phyloP scores from a whole-genome alignment of 2,888 invertebrate genomes.

The Glyphotaelius pellucidus region DNA sequence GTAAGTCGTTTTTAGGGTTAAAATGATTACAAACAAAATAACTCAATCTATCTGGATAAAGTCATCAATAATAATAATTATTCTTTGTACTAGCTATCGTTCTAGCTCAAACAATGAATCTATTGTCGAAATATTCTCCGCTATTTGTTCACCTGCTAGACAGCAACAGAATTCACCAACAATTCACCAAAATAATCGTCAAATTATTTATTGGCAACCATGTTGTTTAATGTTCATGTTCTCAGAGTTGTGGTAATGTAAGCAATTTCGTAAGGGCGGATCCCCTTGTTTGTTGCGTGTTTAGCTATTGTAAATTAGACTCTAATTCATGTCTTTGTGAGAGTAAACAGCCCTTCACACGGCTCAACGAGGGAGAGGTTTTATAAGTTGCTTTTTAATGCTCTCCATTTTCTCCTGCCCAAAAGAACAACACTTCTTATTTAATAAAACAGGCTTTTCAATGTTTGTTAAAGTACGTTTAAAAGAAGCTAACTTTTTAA shows the following conservation, averaged over 20 bases:
- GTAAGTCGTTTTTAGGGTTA: not conserved
- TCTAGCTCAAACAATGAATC: not conserved
- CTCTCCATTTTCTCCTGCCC: not conserved
- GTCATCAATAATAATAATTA: not conserved
- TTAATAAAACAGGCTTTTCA: not conserved
- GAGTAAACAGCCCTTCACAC: slow-evolving; percentile 31
- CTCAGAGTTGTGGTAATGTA: not conserved
- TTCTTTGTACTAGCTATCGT: not conserved
- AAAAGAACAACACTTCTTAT: not conserved
- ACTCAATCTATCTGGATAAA: not conserved
- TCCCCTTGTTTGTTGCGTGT: slow-evolving; percentile 35
- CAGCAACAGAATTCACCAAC: not conserved
- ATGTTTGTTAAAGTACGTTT: not conserved
- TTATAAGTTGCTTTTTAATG: slow-evolving; percentile 12
- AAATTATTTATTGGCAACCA: slow-evolving; percentile 14
- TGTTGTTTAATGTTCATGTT: not conserved
- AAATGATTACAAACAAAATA: not conserved
- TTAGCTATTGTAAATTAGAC: slow-evolving; percentile 36
- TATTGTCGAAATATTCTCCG: not conserved
- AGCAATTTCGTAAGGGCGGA: not conserved
- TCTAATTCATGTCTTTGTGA: slow-evolving; percentile 35
- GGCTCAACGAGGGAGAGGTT: not conserved
- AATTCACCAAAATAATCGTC: not conserved
- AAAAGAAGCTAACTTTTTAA: not conserved
- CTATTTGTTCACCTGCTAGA: not conserved